Evolutionary conservation across 1,140 invertebrate genomes (phyloP).

Genomic region (Plectus sambesii): DNA sequence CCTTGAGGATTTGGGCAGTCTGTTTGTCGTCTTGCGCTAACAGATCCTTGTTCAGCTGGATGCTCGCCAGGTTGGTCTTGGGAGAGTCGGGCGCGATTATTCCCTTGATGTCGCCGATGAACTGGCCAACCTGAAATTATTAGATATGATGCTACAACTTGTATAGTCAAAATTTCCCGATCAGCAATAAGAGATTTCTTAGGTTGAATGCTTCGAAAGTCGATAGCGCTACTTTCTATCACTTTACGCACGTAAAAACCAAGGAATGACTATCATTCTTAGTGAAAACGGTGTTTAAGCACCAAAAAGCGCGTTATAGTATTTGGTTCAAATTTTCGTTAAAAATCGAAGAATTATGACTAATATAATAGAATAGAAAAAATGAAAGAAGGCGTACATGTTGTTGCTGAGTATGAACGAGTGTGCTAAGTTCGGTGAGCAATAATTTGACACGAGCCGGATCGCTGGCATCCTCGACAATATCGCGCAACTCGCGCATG

Average conservation of each 20-base stretch:
- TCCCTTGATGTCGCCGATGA: constrained; percentile 23
- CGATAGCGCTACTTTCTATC: no score
- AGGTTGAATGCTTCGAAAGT: no score
- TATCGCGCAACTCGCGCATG: constrained; percentile 56
- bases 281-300: no score
- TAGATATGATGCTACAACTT: no score
- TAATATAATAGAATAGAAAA: not conserved
- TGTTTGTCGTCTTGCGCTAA: not conserved
- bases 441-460: constrained; percentile 9
- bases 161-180: no score
- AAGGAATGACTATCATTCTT: no score
- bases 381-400: constrained; percentile 14
- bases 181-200: no score
- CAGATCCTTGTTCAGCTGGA: constrained; percentile 14
- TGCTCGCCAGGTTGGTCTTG: constrained; percentile 5
- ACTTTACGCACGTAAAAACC: no score
- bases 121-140: constrained; percentile 24
- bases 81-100: constrained; percentile 26
- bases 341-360: constrained; percentile 12
- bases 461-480: constrained; percentile 50
- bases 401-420: constrained; percentile 23
- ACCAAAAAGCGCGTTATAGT: no score
- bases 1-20: constrained; percentile 8
- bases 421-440: constrained; percentile 24
- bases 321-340: no score